Percentiles rank a stretch among this genome's conserved stretches.
These are phyloP conservation scores for Cricetomys ansorgei DNA, from an alignment of 2,113 vertebrate species.

Conservation along the genomic window DNA sequence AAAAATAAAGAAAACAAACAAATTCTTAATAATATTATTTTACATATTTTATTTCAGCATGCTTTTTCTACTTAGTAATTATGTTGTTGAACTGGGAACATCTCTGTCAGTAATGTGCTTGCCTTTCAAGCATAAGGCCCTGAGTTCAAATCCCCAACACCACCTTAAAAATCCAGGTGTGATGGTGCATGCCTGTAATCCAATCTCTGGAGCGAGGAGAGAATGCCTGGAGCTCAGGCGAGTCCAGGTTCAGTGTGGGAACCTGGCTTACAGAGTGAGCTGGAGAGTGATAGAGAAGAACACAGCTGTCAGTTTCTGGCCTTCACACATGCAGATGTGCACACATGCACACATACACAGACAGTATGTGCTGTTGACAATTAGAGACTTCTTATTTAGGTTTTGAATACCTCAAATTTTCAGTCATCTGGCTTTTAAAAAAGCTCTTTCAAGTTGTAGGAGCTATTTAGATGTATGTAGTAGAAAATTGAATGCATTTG, in stretches of 20 bases:
- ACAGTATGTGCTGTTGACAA: neutral
- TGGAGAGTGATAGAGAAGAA: neutral
- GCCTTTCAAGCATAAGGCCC: neutral
- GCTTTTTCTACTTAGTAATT: neutral
- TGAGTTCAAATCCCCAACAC: neutral
- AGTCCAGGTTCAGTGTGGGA: neutral
- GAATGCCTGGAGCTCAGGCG: no score
- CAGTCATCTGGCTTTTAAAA: neutral
- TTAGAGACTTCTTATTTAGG: neutral
- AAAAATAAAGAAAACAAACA: neutral
- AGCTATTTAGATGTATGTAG: neutral
- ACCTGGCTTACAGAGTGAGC: neutral
- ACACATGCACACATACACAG: neutral
- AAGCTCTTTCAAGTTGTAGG: slow-evolving; percentile 31
- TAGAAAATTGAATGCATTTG: slow-evolving; percentile 75
- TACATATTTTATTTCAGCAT: slow-evolving; percentile 22
- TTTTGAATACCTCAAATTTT: slow-evolving; percentile 47
- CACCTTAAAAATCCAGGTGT: neutral
- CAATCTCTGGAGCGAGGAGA: neutral
- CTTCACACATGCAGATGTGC: neutral
- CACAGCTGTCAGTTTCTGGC: no score
- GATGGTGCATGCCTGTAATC: neutral
- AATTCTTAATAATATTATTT: neutral
- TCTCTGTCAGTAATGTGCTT: neutral
- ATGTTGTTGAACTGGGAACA: neutral